A percentile compares a stretch with the other conserved stretches of the same genome.
Evolutionary conservation across 2,113 vertebrate species (phyloP).

Genomic region (Halcyon malimbica): DNA sequence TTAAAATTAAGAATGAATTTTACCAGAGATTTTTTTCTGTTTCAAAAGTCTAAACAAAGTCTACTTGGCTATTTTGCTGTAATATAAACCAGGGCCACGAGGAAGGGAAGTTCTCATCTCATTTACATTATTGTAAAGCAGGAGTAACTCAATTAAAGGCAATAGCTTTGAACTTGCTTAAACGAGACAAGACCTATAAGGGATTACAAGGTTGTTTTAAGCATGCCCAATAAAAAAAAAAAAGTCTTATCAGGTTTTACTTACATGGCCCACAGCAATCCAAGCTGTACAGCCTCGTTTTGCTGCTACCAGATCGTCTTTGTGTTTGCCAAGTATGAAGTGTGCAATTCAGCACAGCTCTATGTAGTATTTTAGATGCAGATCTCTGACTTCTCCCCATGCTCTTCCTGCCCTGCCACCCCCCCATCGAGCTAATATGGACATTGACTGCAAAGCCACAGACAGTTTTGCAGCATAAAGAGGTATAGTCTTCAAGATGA

Average conservation of each 20-base stretch:
- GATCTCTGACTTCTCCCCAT: neutral
- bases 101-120: slow-evolving; percentile 53
- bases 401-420: neutral
- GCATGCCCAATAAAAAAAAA: slow-evolving; percentile 15
- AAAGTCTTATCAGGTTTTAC: slow-evolving; percentile 17
- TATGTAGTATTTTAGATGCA: neutral
- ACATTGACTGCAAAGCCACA: neutral
- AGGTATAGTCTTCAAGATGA: neutral
- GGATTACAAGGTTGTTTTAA: slow-evolving; percentile 55
- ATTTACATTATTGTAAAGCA: slow-evolving; percentile 61
- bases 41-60: slow-evolving; percentile 45
- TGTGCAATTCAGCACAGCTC: neutral
- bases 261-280: slow-evolving; percentile 20
- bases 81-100: slow-evolving; percentile 33
- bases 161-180: slow-evolving; percentile 63
- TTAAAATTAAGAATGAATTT: slow-evolving; percentile 41
- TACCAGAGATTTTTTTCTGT: slow-evolving; percentile 24
- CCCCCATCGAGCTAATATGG: accelerated
- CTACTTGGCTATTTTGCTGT: slow-evolving; percentile 28
- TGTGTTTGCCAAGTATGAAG: neutral
- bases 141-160: slow-evolving; percentile 59
- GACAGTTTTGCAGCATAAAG: neutral
- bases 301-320: neutral
- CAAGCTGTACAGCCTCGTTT: neutral
- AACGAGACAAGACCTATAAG: slow-evolving; percentile 58